Evolutionary conservation across 2,888 invertebrate species (phyloP), one percentile per base, ranked within the genome.

Genomic region (Corythucha ciliata): DNA sequence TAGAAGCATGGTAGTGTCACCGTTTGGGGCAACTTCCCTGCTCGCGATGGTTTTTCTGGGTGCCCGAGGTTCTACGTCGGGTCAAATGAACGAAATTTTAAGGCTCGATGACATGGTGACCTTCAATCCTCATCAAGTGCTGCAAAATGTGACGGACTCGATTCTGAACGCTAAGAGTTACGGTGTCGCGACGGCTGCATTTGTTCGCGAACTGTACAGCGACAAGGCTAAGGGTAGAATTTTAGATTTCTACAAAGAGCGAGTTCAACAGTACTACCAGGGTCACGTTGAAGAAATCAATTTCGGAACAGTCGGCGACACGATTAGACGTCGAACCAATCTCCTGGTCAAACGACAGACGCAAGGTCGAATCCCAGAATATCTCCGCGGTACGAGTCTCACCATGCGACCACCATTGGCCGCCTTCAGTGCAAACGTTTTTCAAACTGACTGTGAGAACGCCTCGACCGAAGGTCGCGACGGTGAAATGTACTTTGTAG

Each of bases 21-120:
- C 89, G 0, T 90, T 88, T 63, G 86, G 88, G 0, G 76, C 86
- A 50, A 85, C 85, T 1, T 88, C 89, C 1, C 77, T 87, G 70
- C 68, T 90, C n/a, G 86, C 88, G 0, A 89, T 90, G 89, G 81
- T 90, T 54, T 90, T 89, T 66, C 74, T 90, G 61, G 89, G 89
- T 0, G 88, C 90, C 0, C 75, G 84, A 58, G 89, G 89, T 2
- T 78, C 84, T 2, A 90, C 90, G 0, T 89, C 90, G 0, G 87
- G 85, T 0, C 87, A 89, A 73, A 87, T 91, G 83, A 89, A 90
- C 64, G 87, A 88, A 63, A 78, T 90, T 10, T 70, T 90, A 0
- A 79, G 80, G 61, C 70, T 90, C 14, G 90, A 90, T 64, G 87
- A 90, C 58, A 86, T 89, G 78, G 81, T 87, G 0, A 86, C 87